Conservation (phyloP, 2,113 vertebrate genomes). For the Rhinolophus sinicus region DNA sequence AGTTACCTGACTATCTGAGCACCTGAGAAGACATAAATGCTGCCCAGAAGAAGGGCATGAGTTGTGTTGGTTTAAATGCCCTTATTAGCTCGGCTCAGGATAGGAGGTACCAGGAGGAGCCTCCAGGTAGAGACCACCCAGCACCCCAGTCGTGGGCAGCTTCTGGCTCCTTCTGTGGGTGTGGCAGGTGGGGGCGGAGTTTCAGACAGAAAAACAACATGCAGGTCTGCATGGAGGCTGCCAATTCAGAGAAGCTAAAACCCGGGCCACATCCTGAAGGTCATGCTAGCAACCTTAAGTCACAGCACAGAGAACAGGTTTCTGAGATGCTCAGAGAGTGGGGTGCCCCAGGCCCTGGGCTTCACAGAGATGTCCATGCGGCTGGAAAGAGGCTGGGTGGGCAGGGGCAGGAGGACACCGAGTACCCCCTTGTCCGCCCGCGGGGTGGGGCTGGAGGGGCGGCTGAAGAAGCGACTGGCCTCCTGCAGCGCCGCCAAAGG, state of each 20-base stretch:
- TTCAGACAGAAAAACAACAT: too few relatives aligned
- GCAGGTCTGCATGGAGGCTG: fast-evolving
- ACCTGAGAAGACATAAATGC: fast-evolving
- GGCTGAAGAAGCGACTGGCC: neutral
- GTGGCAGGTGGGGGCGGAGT: too few relatives aligned
- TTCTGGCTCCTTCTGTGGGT: neutral
- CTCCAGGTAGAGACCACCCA: fast-evolving
- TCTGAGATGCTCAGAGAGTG: fast-evolving
- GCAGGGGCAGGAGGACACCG: neutral
- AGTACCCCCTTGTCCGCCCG: neutral
- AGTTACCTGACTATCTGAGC: neutral
- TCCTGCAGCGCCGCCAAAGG: neutral
- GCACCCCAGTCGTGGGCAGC: fast-evolving
- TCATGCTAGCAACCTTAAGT: fast-evolving
- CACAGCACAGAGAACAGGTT: fast-evolving
- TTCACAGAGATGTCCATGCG: fast-evolving
- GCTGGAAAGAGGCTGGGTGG: fast-evolving
- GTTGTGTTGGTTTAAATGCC: too few relatives aligned
- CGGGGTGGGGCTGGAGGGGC: neutral
- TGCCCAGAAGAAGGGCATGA: neutral
- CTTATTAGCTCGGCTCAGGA: fast-evolving
- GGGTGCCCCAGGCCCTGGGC: fast-evolving
- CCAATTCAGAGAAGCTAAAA: fast-evolving
- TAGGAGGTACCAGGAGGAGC: fast-evolving
- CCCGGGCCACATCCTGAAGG: neutral